Evolutionary conservation across 2,797 vertebrate species (phyloP), one percentile per base, ranked within the genome.

Genomic region (Sebastes baramenuke): DNA sequence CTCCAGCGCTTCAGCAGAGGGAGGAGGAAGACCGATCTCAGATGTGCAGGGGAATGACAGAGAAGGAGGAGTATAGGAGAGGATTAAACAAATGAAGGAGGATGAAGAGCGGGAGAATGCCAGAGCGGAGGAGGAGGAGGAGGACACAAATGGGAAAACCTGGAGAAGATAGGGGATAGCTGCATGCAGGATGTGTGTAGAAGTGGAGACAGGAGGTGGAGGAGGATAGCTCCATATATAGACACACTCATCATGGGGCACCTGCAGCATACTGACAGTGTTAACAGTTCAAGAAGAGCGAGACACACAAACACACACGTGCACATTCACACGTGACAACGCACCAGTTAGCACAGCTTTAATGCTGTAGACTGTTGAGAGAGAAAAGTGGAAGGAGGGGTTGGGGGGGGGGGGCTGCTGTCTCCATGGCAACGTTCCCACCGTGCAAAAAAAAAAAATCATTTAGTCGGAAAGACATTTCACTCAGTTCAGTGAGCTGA

Each of bases 391-490:
- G 58, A 62, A 58, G 80, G 86, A 67, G 67, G 79, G 62, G 75
- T 46, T 55, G 79, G 72, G 4, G 25, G 25, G 25, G 84, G 69
- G 25, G 84, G 69, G 73, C 38, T 82, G 75, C 83, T 89, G 94
- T 96, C 95, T 94, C 96, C 95, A 96, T 95, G 93, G 95, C 94
- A 96, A 96, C 95, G 75, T 94, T 94, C 91, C 94, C 94, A 94
- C 86, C 64, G 84, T 91, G 94, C 86, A 88, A 94, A 93, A 95
- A 93, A 52, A 82, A 88, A 86, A 94, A 95, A 93, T 94, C 76
- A 95, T 94, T 95, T 95, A 93, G 93, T 93, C 83, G 87, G 93
- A 95, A 96, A 95, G 94, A 95, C 93, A 94, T 94, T 95, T 95
- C 93, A 93, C 91, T 94, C 93, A 92, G 94, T 94, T 95, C 93